Percentiles rank a stretch among this genome's conserved stretches.
Evolutionary conservation across 2,797 vertebrate species (phyloP).

Genomic region (Phalanger gymnotis): DNA sequence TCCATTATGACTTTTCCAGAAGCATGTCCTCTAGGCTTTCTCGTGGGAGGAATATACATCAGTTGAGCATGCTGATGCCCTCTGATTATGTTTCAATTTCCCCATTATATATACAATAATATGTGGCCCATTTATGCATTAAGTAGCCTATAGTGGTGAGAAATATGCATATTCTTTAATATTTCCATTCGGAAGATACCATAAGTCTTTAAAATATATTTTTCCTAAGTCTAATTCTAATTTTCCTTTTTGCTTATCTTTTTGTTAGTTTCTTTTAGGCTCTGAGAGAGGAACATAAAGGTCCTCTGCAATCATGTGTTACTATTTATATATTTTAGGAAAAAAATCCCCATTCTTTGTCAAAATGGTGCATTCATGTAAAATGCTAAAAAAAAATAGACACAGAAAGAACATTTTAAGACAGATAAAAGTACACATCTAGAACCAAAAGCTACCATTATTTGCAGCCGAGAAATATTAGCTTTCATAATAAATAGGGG

Average conservation of each 20-base stretch:
- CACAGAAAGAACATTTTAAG: background rate
- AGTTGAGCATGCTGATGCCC: background rate
- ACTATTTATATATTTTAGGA: background rate
- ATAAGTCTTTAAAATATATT: background rate
- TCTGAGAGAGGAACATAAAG: background rate
- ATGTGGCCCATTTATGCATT: background rate
- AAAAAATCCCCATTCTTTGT: background rate
- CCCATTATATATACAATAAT: background rate
- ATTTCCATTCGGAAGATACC: background rate
- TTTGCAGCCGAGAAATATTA: background rate
- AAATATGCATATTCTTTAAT: background rate
- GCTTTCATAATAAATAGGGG: background rate
- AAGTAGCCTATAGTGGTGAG: background rate
- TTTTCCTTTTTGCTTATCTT: background rate
- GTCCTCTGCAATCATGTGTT: background rate
- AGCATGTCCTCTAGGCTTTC: background rate
- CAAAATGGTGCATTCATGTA: background rate
- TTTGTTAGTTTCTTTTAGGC: background rate
- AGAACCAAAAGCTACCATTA: background rate
- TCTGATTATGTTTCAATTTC: background rate
- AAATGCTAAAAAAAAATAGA: background rate
- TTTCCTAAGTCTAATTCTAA: background rate
- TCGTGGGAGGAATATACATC: background rate
- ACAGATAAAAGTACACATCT: background rate
- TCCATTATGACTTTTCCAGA: background rate